Conservation (phyloP, 92 coral and sea anemone species). For the Epizoanthus fatuus region DNA sequence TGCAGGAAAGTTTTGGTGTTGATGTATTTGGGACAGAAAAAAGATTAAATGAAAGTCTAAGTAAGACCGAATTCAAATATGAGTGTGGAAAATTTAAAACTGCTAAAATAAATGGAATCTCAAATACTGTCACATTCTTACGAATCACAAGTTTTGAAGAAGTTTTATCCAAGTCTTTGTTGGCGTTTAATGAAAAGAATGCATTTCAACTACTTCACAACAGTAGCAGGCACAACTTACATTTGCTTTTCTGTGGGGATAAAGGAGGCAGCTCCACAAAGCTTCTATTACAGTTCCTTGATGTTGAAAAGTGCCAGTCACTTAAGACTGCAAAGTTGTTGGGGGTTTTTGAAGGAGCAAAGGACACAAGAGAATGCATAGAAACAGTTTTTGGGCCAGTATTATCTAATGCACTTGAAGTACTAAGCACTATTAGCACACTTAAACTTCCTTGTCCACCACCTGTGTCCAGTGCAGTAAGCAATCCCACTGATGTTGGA, state of each 20-base stretch:
- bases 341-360: background rate
- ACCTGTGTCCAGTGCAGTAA: background rate
- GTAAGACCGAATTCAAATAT: background rate
- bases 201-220: too few species aligned
- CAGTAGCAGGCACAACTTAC: too few species aligned
- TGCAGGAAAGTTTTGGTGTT: background rate
- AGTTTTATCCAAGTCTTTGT: background rate
- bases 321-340: background rate
- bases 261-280: conserved; percentile 3
- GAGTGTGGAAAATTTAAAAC: background rate
- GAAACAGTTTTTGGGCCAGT: conserved; percentile 17
- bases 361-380: conserved; percentile 1
- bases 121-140: background rate
- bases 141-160: background rate
- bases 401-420: background rate
- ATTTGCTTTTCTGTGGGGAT: background rate
- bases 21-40: background rate
- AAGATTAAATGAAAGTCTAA: background rate
- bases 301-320: conserved; percentile 2
- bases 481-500: background rate
- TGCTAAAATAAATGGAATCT: background rate
- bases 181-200: background rate
- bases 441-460: background rate
- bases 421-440: background rate
- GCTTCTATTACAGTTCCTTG: background rate